Conservation (phyloP, 1,140 invertebrate genomes). For the Brevipalpus yothersi region DNA sequence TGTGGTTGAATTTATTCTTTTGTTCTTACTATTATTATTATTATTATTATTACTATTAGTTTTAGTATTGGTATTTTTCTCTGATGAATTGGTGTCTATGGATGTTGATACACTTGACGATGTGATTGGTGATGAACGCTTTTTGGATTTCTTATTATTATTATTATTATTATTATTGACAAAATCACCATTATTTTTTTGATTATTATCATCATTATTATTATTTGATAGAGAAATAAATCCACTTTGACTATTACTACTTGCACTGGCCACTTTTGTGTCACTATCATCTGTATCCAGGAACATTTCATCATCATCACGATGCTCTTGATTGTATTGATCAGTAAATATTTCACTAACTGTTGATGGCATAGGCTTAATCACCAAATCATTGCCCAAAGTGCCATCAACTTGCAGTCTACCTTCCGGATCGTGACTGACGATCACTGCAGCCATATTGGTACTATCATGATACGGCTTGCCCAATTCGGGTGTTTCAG, state of each 20-base stretch:
- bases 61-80: no score
- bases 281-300: conserved; percentile 27
- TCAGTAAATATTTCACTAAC: not conserved
- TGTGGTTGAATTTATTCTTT: not conserved
- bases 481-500: conserved; percentile 31
- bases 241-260: not conserved
- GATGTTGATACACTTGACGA: not conserved
- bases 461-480: conserved; percentile 59
- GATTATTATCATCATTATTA: not conserved
- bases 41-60: no score
- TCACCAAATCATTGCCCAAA: conserved; percentile 60
- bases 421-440: conserved; percentile 43
- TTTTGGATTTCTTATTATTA: not conserved
- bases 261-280: conserved; percentile 12
- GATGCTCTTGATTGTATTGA: conserved; percentile 18
- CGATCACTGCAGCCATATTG: conserved; percentile 55
- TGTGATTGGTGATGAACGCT: not conserved
- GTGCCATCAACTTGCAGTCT: conserved; percentile 63
- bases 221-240: not conserved
- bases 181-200: not conserved
- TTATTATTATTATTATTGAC: not conserved
- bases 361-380: conserved; percentile 43
- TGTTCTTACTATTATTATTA: no score
- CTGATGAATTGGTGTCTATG: no score
- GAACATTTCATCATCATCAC: conserved; percentile 46